Evolutionary conservation across 2,113 vertebrate species (phyloP).

Genomic region (Cyprinodon tularosa): DNA sequence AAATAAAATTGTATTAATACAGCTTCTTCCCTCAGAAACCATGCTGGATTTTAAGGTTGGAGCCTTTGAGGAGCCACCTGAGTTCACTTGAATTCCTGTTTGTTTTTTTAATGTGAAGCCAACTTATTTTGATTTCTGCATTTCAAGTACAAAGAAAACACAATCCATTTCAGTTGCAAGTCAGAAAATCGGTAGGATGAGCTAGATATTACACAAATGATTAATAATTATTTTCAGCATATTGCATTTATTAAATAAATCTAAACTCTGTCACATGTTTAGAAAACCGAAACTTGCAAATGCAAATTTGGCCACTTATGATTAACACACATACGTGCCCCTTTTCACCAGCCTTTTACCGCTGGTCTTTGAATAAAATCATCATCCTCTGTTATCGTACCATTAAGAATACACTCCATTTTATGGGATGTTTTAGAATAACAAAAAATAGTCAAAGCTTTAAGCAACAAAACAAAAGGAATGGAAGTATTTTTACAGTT

Average conservation of each 20-base stretch:
- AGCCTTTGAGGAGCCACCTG: background rate
- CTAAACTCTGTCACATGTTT: background rate
- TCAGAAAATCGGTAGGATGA: background rate
- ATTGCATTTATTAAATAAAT: conserved; percentile 20
- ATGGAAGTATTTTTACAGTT: background rate
- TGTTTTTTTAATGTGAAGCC: background rate
- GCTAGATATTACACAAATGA: background rate
- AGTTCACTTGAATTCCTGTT: background rate
- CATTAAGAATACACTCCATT: conserved; percentile 6
- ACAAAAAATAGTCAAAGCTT: conserved; percentile 27
- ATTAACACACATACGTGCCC: background rate
- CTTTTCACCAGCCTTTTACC: conserved; percentile 15
- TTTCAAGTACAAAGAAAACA: background rate
- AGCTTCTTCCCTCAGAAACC: no score
- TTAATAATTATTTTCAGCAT: background rate
- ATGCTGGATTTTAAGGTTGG: no score
- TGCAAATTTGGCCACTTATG: conserved; percentile 1
- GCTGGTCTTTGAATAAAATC: conserved; percentile 24
- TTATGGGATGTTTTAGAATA: conserved; percentile 31
- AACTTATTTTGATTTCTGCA: background rate
- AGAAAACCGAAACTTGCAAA: conserved; percentile 6
- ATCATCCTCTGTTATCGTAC: background rate
- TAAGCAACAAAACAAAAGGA: conserved; percentile 22
- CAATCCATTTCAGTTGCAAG: background rate
- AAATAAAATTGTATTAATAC: no score